A percentile compares a stretch with the other conserved stretches of the same genome.
Evolutionary conservation across 1,140 invertebrate genomes (phyloP).

Genomic region (Aphelenchoides avenae): DNA sequence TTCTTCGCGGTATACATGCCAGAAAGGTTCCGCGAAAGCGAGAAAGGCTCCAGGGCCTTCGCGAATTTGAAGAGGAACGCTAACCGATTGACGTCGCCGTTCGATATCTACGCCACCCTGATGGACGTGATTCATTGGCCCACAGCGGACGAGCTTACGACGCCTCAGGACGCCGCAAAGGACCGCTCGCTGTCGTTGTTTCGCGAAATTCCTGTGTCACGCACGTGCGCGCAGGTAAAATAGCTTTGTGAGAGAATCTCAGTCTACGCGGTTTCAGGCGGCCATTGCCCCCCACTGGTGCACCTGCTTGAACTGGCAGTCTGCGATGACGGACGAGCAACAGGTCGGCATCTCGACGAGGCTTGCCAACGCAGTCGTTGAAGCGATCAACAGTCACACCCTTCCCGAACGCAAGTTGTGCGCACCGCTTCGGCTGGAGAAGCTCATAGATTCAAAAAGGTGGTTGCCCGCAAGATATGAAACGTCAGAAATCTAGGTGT

Average conservation of each 20-base stretch:
- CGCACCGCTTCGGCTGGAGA: slow-evolving; percentile 64
- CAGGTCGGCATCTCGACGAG: slow-evolving; percentile 53
- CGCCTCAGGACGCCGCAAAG: too few species aligned
- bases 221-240: slow-evolving; percentile 59
- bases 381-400: slow-evolving; percentile 69
- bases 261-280: slow-evolving; percentile 69
- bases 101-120: slow-evolving; percentile 67
- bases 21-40: slow-evolving; percentile 66
- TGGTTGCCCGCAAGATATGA: slow-evolving; percentile 48
- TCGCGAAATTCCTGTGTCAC: slow-evolving; percentile 57
- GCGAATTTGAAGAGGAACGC: slow-evolving; percentile 69
- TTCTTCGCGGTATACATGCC: slow-evolving; percentile 77
- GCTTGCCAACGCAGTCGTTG: slow-evolving; percentile 65
- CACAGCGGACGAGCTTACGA: too few species aligned
- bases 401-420: slow-evolving; percentile 66
- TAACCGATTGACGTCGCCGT: slow-evolving; percentile 72
- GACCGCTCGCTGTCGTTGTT: slow-evolving; percentile 61
- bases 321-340: slow-evolving; percentile 61
- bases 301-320: slow-evolving; percentile 75
- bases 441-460: slow-evolving; percentile 70
- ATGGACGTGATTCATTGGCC: slow-evolving; percentile 52
- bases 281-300: slow-evolving; percentile 91
- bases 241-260: too few species aligned
- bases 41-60: slow-evolving; percentile 46
- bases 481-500: too few species aligned